These are phyloP conservation scores for Euplexia lucipara DNA, from an alignment of 2,888 invertebrate species.

Conservation along the genomic window DNA sequence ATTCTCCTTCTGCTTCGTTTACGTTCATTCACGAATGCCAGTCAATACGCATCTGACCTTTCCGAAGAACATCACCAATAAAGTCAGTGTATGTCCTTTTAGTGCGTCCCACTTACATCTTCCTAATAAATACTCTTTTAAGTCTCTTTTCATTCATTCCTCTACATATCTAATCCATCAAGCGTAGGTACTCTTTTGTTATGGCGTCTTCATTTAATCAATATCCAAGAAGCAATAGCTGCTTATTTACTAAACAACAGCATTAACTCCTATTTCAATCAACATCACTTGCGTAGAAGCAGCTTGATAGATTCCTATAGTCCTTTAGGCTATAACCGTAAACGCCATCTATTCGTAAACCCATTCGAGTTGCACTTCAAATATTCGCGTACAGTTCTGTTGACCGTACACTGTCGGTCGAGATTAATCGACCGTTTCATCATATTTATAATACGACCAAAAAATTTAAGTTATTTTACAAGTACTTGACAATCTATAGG, in stretches of 20 bases:
- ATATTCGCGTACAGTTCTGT: conserved; percentile 30
- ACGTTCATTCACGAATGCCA: too few relatives aligned
- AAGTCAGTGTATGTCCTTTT: too few relatives aligned
- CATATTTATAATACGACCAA: not conserved
- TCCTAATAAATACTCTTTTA: too few relatives aligned
- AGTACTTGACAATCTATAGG: not conserved
- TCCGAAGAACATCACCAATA: too few relatives aligned
- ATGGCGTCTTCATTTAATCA: too few relatives aligned
- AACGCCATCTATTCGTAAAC: conserved; percentile 30
- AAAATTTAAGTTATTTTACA: not conserved
- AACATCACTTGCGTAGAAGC: not conserved
- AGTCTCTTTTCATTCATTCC: too few relatives aligned
- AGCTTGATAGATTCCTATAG: conserved; percentile 19
- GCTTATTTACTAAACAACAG: not conserved
- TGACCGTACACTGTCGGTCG: conserved; percentile 3
- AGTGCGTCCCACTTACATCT: too few relatives aligned
- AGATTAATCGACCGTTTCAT: conserved; percentile 36
- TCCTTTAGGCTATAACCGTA: not conserved
- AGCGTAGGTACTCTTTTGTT: too few relatives aligned
- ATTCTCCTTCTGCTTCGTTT: too few relatives aligned
- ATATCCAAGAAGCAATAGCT: too few relatives aligned
- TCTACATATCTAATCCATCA: too few relatives aligned
- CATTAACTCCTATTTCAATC: not conserved
- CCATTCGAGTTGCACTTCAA: conserved; percentile 48
- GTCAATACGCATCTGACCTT: too few relatives aligned